phyloP scores from a whole-genome alignment of 1,140 invertebrate genomes.

The Orchestia grillus region DNA sequence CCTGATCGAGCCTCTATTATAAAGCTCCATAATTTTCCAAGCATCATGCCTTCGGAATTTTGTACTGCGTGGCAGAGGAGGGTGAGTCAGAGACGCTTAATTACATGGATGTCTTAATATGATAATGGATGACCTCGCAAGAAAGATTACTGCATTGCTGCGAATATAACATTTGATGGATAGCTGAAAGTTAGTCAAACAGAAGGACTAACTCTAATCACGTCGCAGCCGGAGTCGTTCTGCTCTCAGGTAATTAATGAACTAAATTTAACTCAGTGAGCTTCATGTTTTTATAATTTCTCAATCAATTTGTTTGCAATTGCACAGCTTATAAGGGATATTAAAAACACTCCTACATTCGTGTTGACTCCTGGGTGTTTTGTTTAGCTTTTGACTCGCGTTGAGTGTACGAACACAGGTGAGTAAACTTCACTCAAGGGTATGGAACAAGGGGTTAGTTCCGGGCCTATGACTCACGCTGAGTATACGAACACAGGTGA shows the following conservation, averaged over 20 bases:
- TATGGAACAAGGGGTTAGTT: too few species aligned
- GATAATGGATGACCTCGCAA: constrained; percentile 19
- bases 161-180: neutral
- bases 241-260: neutral
- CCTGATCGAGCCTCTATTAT: neutral
- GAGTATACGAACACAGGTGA: too few species aligned
- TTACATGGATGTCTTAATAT: constrained; percentile 25
- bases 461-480: too few species aligned
- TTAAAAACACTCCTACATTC: too few species aligned
- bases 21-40: neutral
- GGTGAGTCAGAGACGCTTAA: neutral
- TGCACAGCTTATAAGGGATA: too few species aligned
- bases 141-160: neutral
- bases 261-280: neutral
- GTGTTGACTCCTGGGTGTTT: too few species aligned
- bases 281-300: neutral
- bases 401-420: too few species aligned
- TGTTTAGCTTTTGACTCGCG: too few species aligned
- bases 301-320: too few species aligned
- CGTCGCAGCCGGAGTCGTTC: neutral
- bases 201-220: neutral
- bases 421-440: too few species aligned
- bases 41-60: neutral
- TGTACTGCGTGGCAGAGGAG: neutral
- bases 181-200: neutral